Evolutionary conservation across 2,888 invertebrate genomes (phyloP), one percentile per base, ranked within the genome.

Genomic region (Pseudococcus jackbeardsleyi): DNA sequence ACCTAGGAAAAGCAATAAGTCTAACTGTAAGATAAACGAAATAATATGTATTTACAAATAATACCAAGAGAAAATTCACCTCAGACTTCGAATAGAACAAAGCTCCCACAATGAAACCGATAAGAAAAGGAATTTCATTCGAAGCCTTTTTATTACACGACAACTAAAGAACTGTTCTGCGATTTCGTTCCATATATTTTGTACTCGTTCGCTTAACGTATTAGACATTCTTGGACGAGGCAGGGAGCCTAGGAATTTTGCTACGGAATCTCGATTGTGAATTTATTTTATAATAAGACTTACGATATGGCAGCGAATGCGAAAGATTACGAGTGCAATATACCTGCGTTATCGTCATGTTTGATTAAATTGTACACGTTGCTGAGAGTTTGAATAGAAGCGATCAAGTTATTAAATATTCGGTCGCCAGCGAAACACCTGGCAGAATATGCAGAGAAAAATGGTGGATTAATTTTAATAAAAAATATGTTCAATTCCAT

Each of bases 91-190:
- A 64, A 64, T 64, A 64, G 64, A 64, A 64, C 64, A 64, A 64
- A 22, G 64, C 64, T 64, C 64, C 22, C 22, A 64, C 64, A 64
- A 64, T 64, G 64, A 64, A 64, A 64, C 19, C 64, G 64, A 64
- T 64, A 64, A 64, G 64, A 64, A 64, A 64, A 64, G 64, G 64
- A 64, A 64, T 64, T 64, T 64, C 64, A 64, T 64, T 64, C 64
- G 64, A 33, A 5, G 64, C 64, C 22, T 64, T 64, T 64, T 64
- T 64, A 64, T 64, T 64, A 12, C 64, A 64, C 64, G 64, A 22
- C 64, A 22, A 22, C 19, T 22, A 64, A 64, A 64, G 22, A 64
- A 9, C 22, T 64, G 64, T 64, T 64, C 64, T 19, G 22, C 64
- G 64, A 64, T 64, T 64, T 64, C 22, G 19, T 64, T 64, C 64